Evolutionary conservation across 2,113 vertebrate species (phyloP).

Genomic region (Felis chaus): DNA sequence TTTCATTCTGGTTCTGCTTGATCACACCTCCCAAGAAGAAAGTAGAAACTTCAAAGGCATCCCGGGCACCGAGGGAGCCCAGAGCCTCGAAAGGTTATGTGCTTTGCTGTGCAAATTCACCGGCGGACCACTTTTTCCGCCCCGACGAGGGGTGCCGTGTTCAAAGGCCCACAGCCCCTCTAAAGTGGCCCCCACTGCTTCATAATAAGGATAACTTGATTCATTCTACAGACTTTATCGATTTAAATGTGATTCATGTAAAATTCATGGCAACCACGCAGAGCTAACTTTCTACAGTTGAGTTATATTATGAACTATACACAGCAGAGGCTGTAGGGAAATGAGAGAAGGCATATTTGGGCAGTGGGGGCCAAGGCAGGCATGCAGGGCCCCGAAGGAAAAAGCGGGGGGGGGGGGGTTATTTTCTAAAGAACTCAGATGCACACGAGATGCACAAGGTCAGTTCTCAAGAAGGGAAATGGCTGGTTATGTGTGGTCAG

Average conservation of each 20-base stretch:
- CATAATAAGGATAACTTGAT: constrained; percentile 2
- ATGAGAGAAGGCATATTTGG: not conserved
- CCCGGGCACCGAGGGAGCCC: constrained; percentile 28
- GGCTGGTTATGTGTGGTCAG: not conserved
- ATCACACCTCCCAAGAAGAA: constrained; percentile 73
- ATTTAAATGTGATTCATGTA: constrained; percentile 66
- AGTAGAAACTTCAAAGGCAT: constrained; percentile 67
- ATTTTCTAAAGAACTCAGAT: constrained; percentile 64
- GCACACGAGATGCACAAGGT: constrained; percentile 37
- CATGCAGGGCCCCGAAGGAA: not conserved
- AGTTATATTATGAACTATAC: constrained; percentile 29
- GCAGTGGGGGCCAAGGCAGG: not conserved
- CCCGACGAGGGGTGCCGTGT: not conserved
- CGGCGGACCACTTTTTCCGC: constrained; percentile 54
- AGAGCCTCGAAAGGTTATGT: constrained; percentile 42
- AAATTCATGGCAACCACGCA: constrained; percentile 59
- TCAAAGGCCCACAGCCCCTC: constrained; percentile 31
- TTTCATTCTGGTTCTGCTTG: constrained; percentile 62
- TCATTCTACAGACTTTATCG: constrained; percentile 65
- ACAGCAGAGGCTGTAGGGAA: not conserved
- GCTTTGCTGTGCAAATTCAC: not conserved
- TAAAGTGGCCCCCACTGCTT: constrained; percentile 29
- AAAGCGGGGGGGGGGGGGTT: not conserved
- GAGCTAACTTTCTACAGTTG: constrained; percentile 63
- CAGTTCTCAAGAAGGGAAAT: constrained; percentile 68